phyloP scores from a whole-genome alignment of 2,888 invertebrate genomes.

The Lathronympha strigana region DNA sequence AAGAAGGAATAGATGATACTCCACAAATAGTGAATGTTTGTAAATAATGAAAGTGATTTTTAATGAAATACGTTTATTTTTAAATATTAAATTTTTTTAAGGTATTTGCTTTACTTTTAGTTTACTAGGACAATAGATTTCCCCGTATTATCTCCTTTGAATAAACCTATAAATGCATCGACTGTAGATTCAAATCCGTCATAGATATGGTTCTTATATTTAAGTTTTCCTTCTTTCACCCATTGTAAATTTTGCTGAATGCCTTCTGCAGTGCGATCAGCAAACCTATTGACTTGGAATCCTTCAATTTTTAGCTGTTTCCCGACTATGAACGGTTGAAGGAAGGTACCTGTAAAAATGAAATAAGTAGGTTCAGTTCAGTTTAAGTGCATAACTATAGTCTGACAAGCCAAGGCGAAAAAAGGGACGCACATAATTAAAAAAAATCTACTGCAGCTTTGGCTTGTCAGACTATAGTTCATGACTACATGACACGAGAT shows the following conservation, averaged over 20 bases:
- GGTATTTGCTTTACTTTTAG: constrained; percentile 46
- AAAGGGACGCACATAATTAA: too few species aligned
- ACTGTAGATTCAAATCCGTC: constrained; percentile 87
- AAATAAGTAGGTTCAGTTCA: too few species aligned
- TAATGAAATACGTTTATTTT: constrained; percentile 15
- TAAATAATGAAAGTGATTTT: constrained; percentile 14
- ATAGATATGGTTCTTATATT: constrained; percentile 86
- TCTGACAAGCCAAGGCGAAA: too few species aligned
- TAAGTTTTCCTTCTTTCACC: constrained; percentile 87
- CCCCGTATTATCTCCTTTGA: constrained; percentile 85
- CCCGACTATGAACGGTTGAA: constrained; percentile 81
- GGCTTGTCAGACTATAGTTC: too few species aligned
- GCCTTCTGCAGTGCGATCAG: constrained; percentile 83
- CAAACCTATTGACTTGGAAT: constrained; percentile 81
- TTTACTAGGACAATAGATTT: constrained; percentile 86
- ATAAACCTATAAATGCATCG: constrained; percentile 86
- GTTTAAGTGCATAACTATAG: too few species aligned
- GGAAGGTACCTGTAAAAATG: constrained; percentile 60
- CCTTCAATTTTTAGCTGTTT: constrained; percentile 87
- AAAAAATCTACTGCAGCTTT: too few species aligned
- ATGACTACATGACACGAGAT: too few species aligned
- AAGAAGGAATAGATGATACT: constrained; percentile 55
- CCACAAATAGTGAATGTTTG: constrained; percentile 23
- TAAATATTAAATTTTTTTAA: constrained; percentile 19
- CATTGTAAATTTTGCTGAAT: constrained; percentile 84